Conservation (phyloP, 2,113 vertebrate species). For the Labeo rohita region DNA sequence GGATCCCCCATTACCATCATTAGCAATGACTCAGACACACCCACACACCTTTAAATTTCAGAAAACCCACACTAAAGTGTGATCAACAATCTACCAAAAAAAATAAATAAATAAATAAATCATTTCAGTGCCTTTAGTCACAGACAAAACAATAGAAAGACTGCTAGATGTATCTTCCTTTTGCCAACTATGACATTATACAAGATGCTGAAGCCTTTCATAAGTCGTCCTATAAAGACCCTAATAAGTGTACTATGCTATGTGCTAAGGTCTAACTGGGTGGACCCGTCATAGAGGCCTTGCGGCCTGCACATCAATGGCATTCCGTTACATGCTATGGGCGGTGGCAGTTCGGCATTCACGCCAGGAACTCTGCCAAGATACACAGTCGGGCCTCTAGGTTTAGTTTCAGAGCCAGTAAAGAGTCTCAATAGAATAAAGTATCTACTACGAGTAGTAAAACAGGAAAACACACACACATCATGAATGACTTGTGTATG, state of each 20-base stretch:
- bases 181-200: not conserved
- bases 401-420: conserved; percentile 14
- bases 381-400: conserved; percentile 18
- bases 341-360: conserved; percentile 10
- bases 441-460: not conserved
- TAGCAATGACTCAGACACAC: not conserved
- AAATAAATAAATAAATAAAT: no score
- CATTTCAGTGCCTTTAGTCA: not conserved
- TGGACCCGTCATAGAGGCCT: conserved; percentile 1
- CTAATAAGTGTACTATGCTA: conserved; percentile 8
- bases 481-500: not conserved
- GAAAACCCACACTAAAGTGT: not conserved
- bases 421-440: not conserved
- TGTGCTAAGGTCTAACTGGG: not conserved
- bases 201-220: not conserved
- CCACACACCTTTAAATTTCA: not conserved
- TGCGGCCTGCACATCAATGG: conserved; percentile 31
- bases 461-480: not conserved
- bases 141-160: not conserved
- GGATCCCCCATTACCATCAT: not conserved
- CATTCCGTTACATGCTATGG: conserved; percentile 25
- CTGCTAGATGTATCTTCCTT: not conserved
- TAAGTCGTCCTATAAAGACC: not conserved
- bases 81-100: not conserved
- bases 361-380: conserved; percentile 20